Percentiles rank a stretch among this genome's conserved stretches.
These are phyloP conservation scores for Tragelaphus imberbis DNA, from an alignment of 2,113 vertebrate genomes.

Conservation along the genomic window DNA sequence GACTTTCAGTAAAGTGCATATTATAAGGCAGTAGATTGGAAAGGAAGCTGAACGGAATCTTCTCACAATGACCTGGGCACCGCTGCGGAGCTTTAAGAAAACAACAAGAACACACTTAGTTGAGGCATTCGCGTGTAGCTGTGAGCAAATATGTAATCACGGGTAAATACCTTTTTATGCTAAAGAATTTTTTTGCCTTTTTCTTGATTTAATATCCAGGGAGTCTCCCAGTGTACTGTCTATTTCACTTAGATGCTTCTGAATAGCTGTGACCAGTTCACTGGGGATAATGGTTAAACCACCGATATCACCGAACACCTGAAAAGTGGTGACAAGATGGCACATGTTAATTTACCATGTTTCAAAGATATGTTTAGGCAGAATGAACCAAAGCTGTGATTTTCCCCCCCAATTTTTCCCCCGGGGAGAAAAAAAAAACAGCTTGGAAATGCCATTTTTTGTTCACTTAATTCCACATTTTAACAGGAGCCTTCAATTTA, in stretches of 20 bases:
- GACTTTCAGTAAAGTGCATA: background rate
- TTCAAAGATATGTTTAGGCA: conserved; percentile 40
- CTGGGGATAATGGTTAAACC: conserved; percentile 47
- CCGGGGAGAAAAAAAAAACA: background rate
- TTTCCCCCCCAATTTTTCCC: background rate
- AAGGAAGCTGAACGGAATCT: background rate
- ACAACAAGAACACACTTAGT: background rate
- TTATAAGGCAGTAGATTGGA: background rate
- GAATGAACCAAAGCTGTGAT: background rate
- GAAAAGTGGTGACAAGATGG: conserved; percentile 52
- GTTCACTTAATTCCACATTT: conserved; percentile 59
- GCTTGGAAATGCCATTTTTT: background rate
- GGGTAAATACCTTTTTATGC: conserved; percentile 37
- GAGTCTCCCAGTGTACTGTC: conserved; percentile 22
- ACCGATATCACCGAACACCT: conserved; percentile 86
- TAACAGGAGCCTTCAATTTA: conserved; percentile 62
- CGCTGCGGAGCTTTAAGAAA: background rate
- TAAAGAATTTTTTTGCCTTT: conserved; percentile 77
- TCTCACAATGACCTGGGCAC: rapidly evolving
- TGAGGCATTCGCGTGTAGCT: background rate
- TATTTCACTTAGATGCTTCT: conserved; percentile 44
- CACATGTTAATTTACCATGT: background rate
- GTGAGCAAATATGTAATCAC: background rate
- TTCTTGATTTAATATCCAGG: conserved; percentile 66
- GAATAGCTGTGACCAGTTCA: conserved; percentile 48